Conservation (phyloP, 2,113 vertebrate genomes). For the Misgurnus mizolepis region DNA sequence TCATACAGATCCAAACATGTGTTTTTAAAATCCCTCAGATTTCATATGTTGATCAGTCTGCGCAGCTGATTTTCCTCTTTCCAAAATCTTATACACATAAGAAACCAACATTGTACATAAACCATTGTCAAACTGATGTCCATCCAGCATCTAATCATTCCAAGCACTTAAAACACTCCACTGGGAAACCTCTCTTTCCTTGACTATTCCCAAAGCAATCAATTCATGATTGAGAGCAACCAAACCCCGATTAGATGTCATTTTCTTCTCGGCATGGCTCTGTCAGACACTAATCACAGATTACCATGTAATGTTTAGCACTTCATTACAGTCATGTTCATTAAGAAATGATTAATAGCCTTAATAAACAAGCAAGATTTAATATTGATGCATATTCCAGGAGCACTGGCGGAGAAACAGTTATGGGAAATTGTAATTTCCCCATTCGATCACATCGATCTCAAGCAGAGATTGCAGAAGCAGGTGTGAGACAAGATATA, state of each 20-base stretch:
- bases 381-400: conserved; percentile 29
- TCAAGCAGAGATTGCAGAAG: not conserved
- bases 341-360: conserved; percentile 16
- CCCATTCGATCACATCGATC: not conserved
- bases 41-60: too few species aligned
- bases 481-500: not conserved
- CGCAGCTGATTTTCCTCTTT: too few species aligned
- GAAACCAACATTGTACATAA: too few species aligned
- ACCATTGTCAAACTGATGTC: conserved; percentile 7
- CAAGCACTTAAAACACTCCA: conserved; percentile 27
- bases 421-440: not conserved
- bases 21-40: too few species aligned
- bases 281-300: conserved; percentile 17
- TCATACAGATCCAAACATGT: too few species aligned
- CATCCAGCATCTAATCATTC: conserved; percentile 30
- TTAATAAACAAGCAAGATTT: conserved; percentile 11
- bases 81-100: too few species aligned
- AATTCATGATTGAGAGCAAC: conserved; percentile 29
- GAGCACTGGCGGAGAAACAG: not conserved
- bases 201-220: conserved; percentile 30
- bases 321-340: conserved; percentile 22
- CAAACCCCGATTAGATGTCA: conserved; percentile 2
- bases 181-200: conserved; percentile 6
- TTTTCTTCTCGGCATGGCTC: not conserved
- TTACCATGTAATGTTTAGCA: not conserved